These are phyloP conservation scores for Pachycephus smyrnensis DNA, from an alignment of 2,888 invertebrate genomes.

Conservation along the genomic window DNA sequence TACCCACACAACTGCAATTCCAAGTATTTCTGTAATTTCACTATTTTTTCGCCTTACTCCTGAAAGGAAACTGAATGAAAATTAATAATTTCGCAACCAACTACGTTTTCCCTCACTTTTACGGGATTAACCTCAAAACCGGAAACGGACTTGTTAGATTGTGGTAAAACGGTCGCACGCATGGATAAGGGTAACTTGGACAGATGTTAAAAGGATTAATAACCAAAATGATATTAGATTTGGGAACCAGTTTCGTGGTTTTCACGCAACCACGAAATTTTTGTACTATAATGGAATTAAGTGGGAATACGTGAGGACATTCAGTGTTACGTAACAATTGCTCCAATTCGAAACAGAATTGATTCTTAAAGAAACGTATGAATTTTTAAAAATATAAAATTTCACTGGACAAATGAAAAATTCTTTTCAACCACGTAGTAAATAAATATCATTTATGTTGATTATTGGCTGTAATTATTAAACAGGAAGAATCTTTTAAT, in stretches of 20 bases:
- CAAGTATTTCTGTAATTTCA: not conserved
- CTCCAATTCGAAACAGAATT: not conserved
- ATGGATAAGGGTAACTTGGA: not conserved
- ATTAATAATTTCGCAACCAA: not conserved
- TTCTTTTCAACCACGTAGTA: too few relatives aligned
- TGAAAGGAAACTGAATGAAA: not conserved
- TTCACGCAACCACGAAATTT: constrained; percentile 14
- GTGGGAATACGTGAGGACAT: not conserved
- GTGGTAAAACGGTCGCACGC: not conserved
- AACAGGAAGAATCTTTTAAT: constrained; percentile 24
- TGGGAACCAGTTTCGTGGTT: constrained; percentile 19
- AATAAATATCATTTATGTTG: not conserved
- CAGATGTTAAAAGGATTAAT: constrained; percentile 10
- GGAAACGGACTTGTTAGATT: constrained; percentile 16
- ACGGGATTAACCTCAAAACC: not conserved
- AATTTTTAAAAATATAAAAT: not conserved
- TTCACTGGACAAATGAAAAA: too few relatives aligned
- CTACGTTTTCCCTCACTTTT: not conserved
- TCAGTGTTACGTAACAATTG: not conserved
- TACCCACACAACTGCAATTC: not conserved
- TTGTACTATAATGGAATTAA: constrained; percentile 15
- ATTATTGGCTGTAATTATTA: not conserved
- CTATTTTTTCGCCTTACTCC: not conserved
- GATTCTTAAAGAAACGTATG: not conserved
- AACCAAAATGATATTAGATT: constrained; percentile 9